Percentiles rank a stretch among this genome's conserved stretches.
These are phyloP conservation scores for Nebria salina DNA, from an alignment of 2,888 invertebrate genomes.

Conservation along the genomic window DNA sequence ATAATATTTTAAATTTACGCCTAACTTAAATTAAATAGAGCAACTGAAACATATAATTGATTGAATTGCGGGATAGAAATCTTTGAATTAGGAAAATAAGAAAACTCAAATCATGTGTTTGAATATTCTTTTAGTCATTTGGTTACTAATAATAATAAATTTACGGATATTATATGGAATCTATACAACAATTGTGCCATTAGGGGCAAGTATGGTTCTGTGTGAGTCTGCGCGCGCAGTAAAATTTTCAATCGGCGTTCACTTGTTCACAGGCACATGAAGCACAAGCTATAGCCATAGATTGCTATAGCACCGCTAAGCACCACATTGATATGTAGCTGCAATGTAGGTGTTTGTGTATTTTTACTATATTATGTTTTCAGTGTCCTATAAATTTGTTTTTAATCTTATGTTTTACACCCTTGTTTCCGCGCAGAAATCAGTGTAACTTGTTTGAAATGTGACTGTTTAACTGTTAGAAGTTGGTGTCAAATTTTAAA, in stretches of 20 bases:
- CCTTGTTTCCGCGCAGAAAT: conserved; percentile 17
- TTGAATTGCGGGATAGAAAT: too few relatives aligned
- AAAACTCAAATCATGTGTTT: too few relatives aligned
- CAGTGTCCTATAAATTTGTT: conserved; percentile 37
- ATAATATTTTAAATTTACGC: too few relatives aligned
- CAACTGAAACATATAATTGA: too few relatives aligned
- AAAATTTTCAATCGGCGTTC: conserved; percentile 46
- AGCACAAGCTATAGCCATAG: neutral
- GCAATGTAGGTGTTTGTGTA: conserved; percentile 9
- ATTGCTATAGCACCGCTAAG: neutral
- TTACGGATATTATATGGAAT: too few relatives aligned
- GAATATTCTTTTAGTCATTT: too few relatives aligned
- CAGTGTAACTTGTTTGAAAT: conserved; percentile 43
- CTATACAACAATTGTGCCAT: neutral
- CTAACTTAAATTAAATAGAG: too few relatives aligned
- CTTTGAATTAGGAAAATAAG: too few relatives aligned
- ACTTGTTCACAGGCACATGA: conserved; percentile 32
- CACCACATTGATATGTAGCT: conserved; percentile 23
- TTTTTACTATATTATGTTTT: neutral
- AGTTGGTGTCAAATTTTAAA: conserved; percentile 50
- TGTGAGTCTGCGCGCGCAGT: conserved; percentile 46
- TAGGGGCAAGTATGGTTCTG: conserved; percentile 15
- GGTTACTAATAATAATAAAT: too few relatives aligned
- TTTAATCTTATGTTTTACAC: conserved; percentile 24
- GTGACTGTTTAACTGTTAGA: conserved; percentile 45